Evolutionary conservation across 1,140 invertebrate species (phyloP).

Genomic region (Rhagoletis zephyria): DNA sequence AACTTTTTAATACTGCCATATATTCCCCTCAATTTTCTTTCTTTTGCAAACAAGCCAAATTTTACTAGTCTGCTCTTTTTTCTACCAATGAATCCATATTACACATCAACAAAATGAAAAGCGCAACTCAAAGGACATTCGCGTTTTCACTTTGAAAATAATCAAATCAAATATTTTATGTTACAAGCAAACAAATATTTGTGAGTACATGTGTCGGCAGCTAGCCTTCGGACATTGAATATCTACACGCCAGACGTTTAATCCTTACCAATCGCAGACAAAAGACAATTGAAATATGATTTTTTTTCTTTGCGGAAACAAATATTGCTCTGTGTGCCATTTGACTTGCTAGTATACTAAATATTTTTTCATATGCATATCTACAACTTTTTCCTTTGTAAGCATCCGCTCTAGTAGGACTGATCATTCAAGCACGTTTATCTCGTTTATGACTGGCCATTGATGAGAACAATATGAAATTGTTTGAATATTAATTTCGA

Average conservation of each 20-base stretch:
- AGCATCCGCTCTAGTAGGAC: background rate
- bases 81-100: background rate
- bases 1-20: background rate
- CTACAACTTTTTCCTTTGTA: background rate
- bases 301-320: background rate
- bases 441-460: background rate
- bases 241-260: conserved; percentile 36
- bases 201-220: background rate
- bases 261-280: conserved; percentile 39
- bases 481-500: background rate
- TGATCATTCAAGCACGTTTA: background rate
- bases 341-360: background rate
- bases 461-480: conserved; percentile 34
- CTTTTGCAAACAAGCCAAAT: background rate
- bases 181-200: background rate
- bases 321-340: background rate
- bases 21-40: background rate
- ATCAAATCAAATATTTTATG: conserved; percentile 54
- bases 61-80: background rate
- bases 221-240: background rate
- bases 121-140: conserved; percentile 14
- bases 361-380: background rate
- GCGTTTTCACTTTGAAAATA: background rate
- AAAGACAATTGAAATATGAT: conserved; percentile 44
- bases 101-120: background rate